Base-by-base conservation (phyloP, 2,888 invertebrate genomes). In the Disparrhopalites patrizii region DNA sequence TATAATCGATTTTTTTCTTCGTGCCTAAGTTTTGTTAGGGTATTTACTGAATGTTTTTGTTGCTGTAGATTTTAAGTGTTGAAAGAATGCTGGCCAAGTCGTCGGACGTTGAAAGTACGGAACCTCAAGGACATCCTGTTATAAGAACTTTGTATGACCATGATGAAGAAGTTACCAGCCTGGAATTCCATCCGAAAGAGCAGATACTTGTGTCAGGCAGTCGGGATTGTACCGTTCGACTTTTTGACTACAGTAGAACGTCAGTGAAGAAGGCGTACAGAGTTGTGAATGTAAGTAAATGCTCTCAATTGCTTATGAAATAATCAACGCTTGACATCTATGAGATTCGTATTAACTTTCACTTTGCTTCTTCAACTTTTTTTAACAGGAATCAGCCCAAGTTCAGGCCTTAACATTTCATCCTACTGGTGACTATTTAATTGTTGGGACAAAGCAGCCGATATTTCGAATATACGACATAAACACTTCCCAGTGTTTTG, bases 61-160 rank as follows among this genome's bases (percentile, higher is more conserved):
- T 3, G 20, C 18, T 28, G 18, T 76, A 88, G 87, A 96, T 99
- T 76, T 81, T 99, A 69, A 98, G 99, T 77, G 98, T 99, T n/a
- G 99, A 99, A 77, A 85, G 98, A 68, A 98, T 99, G 94, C 81
- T 99, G 77, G 95, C 97, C 0, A 97, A 98, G 79, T 96, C 95
- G n/a, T 91, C 94, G 0, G 94, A 91, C 0, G 91, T 92, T 76
- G 91, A 90, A 76, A 86, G 89, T 77, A 85, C 91, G 73, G 90
- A 88, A 78, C 91, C 90, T 65, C 91, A 96, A 73, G 95, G 96
- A 0, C 98, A 99, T 81, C 99, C 99, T 0, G 98, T 99, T 38
- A 98, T 99, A 74, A 84, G 99, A 69, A 99, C 99, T 0, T 81
- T 99, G 71, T 96, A 96, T 77, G 98, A 99, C 80, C 98, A 99